Conservation (phyloP, 2,113 vertebrate genomes). For the Periophthalmodon schlosseri region DNA sequence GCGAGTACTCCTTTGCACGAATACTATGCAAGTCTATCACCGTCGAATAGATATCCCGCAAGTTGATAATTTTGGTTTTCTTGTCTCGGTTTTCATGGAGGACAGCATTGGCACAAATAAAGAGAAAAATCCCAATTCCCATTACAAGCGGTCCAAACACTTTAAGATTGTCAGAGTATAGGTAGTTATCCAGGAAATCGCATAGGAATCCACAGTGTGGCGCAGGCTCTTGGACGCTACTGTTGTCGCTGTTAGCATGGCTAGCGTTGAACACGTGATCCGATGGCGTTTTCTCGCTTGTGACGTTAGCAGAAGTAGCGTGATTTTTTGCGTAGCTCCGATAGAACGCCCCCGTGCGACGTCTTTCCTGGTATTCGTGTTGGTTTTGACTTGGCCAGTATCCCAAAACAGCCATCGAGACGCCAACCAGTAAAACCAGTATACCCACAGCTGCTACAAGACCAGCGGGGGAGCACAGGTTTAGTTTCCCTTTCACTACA, state of each 20-base stretch:
- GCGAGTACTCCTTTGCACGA: conserved; percentile 84
- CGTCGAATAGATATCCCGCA: conserved; percentile 96
- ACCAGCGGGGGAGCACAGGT: conserved; percentile 92
- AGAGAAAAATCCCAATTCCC: conserved; percentile 98
- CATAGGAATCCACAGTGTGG: conserved; percentile 80
- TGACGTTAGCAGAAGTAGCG: conserved; percentile 43
- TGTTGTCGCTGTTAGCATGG: conserved; percentile 43
- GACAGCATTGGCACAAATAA: conserved; percentile 97
- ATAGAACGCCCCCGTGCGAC: conserved; percentile 52
- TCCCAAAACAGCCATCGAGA: conserved; percentile 92
- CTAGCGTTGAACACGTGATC: conserved; percentile 48
- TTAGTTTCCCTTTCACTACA: conserved; percentile 96
- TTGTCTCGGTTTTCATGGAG: conserved; percentile 96
- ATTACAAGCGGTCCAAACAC: conserved; percentile 96
- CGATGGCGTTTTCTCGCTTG: conserved; percentile 25
- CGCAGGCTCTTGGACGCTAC: conserved; percentile 18
- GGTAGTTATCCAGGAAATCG: conserved; percentile 84
- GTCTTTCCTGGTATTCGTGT: conserved; percentile 71
- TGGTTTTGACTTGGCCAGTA: conserved; percentile 90
- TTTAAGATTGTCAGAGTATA: conserved; percentile 97
- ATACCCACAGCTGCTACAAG: conserved; percentile 89
- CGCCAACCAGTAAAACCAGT: conserved; percentile 87
- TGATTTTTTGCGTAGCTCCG: conserved; percentile 56
- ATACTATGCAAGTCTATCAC: conserved; percentile 95
- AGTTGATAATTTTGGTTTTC: conserved; percentile 97